Evolutionary conservation across 2,797 vertebrate genomes (phyloP).

Genomic region (Acrocephalus scirpaceus): DNA sequence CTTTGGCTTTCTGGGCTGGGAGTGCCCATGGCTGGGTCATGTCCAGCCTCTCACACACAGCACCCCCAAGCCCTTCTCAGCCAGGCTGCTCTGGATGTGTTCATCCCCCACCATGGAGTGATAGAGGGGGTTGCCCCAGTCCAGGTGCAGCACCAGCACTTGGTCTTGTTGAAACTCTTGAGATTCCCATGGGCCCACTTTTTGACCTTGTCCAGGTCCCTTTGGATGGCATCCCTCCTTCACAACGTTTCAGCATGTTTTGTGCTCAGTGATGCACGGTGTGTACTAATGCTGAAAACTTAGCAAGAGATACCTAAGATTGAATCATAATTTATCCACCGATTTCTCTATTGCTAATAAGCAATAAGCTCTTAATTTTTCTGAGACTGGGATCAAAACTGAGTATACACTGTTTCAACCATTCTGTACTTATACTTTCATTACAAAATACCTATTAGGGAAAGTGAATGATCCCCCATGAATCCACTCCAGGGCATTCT

Average conservation of each 20-base stretch:
- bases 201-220: neutral
- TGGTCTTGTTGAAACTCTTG: neutral
- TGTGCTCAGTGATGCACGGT: neutral
- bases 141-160: neutral
- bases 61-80: fast-evolving
- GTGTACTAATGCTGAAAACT: neutral
- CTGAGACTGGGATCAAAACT: neutral
- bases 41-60: neutral
- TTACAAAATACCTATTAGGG: neutral
- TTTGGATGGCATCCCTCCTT: neutral
- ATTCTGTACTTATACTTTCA: neutral
- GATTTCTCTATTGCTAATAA: neutral
- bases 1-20: fast-evolving
- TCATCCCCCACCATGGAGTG: neutral
- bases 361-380: neutral
- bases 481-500: neutral
- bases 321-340: neutral
- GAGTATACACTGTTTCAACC: neutral
- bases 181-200: neutral
- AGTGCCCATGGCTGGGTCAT: neutral
- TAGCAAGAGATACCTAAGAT: neutral
- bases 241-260: neutral
- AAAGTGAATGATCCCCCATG: neutral
- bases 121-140: fast-evolving
- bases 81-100: neutral